Evolutionary conservation across 2,888 invertebrate genomes (phyloP).

Genomic region (Pogonocherus hispidulus): DNA sequence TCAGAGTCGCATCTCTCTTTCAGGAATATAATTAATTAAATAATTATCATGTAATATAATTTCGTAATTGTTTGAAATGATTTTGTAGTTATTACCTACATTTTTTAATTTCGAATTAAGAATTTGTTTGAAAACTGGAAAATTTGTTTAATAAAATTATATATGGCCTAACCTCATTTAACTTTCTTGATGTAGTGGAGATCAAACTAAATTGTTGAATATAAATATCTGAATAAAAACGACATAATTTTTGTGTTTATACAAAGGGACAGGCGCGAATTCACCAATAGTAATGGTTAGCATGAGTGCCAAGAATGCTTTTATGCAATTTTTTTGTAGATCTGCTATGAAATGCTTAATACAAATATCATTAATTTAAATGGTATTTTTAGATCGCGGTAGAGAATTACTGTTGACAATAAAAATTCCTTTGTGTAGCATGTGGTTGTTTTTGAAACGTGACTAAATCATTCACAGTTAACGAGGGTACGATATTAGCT

Average conservation of each 20-base stretch:
- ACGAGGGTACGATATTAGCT: background rate
- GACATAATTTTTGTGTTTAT: background rate
- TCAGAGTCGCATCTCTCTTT: no score
- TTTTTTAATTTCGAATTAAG: no score
- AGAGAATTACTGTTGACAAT: constrained; percentile 5
- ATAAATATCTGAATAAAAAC: no score
- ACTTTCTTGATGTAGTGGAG: no score
- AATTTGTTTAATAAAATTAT: no score
- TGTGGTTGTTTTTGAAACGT: background rate
- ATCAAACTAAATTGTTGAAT: no score
- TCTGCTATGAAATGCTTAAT: constrained; percentile 18
- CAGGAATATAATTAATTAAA: no score
- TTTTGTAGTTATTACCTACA: no score
- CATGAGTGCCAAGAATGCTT: constrained; percentile 29
- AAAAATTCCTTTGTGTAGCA: background rate
- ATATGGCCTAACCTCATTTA: no score
- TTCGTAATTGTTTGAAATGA: no score
- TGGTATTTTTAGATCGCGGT: constrained; percentile 18
- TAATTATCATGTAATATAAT: no score
- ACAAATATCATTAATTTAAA: constrained; percentile 23
- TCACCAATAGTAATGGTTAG: constrained; percentile 17
- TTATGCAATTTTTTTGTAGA: constrained; percentile 26
- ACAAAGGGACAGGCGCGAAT: background rate
- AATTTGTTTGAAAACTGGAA: no score
- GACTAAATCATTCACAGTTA: background rate